A percentile compares a stretch with the other conserved stretches of the same genome.
These are phyloP conservation scores for Emesis furor DNA, from an alignment of 2,888 invertebrate genomes.

Conservation along the genomic window DNA sequence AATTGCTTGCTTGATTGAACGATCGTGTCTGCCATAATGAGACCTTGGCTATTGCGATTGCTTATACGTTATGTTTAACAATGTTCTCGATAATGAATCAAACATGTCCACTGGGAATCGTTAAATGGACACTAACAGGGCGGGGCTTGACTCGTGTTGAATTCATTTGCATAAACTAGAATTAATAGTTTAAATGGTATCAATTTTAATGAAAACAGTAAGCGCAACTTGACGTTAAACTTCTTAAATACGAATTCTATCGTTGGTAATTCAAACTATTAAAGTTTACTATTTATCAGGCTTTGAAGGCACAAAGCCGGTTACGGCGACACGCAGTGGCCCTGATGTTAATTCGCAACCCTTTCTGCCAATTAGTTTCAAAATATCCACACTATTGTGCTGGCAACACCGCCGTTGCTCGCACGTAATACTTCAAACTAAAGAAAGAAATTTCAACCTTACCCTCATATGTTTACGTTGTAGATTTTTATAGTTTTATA, in stretches of 20 bases:
- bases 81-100: conserved; percentile 74
- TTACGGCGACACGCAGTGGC: conserved; percentile 83
- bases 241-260: conserved; percentile 15
- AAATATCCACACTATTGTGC: conserved; percentile 91
- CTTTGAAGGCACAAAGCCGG: conserved; percentile 83
- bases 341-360: conserved; percentile 91
- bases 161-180: conserved; percentile 48
- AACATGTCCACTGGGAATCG: conserved; percentile 78
- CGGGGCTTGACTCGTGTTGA: conserved; percentile 73
- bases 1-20: conserved; percentile 84
- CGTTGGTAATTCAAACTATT: conserved; percentile 42
- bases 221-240: conserved; percentile 18
- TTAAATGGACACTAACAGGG: conserved; percentile 77
- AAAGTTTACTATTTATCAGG: conserved; percentile 81
- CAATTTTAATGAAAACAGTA: conserved; percentile 19
- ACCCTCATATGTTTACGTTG: conserved; percentile 74
- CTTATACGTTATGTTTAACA: conserved; percentile 79
- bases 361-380: conserved; percentile 92
- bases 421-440: conserved; percentile 82
- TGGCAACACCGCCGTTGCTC: conserved; percentile 85
- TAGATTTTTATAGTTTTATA: conserved; percentile 57
- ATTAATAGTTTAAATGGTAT: neutral
- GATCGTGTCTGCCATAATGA: conserved; percentile 85
- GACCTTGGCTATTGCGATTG: conserved; percentile 80
- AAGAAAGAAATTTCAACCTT: conserved; percentile 77